Percentiles rank a stretch among this genome's conserved stretches.
These are phyloP conservation scores for Lepidurus apus DNA, from an alignment of 1,140 invertebrate genomes.

Conservation along the genomic window DNA sequence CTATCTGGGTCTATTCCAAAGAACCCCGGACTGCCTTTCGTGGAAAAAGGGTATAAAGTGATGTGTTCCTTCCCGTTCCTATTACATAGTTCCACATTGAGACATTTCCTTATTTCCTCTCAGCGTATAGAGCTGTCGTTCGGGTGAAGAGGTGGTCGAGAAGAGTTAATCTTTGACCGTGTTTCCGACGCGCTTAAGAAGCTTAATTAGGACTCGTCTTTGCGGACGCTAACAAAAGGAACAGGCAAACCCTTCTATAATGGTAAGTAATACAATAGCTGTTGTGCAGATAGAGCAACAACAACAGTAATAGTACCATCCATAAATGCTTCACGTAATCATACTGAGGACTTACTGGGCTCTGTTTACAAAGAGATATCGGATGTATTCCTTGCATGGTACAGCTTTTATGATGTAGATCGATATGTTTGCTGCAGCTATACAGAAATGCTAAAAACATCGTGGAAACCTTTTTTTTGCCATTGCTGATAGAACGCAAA, in stretches of 20 bases:
- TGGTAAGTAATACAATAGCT: background rate
- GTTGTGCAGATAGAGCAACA: no score
- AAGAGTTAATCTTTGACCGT: background rate
- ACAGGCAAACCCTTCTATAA: background rate
- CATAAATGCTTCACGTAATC: no score
- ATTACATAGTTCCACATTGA: background rate
- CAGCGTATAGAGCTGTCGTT: background rate
- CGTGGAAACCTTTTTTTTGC: no score
- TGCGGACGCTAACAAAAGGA: background rate
- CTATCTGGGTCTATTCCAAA: background rate
- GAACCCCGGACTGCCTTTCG: background rate
- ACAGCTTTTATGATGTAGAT: no score
- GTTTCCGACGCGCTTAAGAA: background rate
- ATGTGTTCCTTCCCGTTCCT: constrained; percentile 1
- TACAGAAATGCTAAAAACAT: no score
- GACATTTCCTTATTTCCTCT: constrained; percentile 2
- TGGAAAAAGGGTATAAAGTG: background rate
- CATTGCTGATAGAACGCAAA: no score
- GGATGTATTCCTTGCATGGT: no score
- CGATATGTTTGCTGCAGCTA: no score
- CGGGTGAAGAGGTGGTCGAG: background rate
- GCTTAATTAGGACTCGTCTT: background rate
- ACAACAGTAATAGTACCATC: no score
- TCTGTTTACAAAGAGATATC: no score
- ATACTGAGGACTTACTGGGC: no score